Evolutionary conservation across 1,140 invertebrate genomes (phyloP).

Genomic region (Leptinotarsa texana): DNA sequence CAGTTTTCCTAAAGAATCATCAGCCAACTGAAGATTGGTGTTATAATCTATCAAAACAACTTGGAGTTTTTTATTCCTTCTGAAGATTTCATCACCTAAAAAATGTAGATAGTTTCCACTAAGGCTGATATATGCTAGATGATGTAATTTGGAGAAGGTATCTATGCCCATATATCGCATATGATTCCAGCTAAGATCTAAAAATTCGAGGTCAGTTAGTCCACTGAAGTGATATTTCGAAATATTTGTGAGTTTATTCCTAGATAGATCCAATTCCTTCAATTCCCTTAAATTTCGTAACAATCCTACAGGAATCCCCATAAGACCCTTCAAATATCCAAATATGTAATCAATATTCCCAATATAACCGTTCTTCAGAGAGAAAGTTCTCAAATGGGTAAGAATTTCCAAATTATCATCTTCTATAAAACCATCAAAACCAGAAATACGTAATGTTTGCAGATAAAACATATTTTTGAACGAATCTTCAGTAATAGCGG

Average conservation of each 20-base stretch:
- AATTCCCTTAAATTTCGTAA: conserved; percentile 30
- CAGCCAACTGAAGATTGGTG: not conserved
- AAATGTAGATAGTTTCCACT: conserved; percentile 16
- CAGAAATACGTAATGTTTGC: not conserved
- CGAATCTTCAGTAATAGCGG: not conserved
- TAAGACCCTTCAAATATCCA: not conserved
- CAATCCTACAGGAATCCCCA: conserved; percentile 1
- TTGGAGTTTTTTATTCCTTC: not conserved
- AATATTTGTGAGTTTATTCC: conserved; percentile 30
- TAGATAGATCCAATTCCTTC: conserved; percentile 23
- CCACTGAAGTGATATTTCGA: conserved; percentile 24
- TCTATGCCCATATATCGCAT: conserved; percentile 6
- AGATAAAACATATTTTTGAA: not conserved
- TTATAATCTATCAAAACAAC: not conserved
- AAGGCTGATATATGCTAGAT: conserved; percentile 21
- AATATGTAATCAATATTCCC: not conserved
- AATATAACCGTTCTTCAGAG: not conserved
- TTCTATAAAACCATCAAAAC: not conserved
- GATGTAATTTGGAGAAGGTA: conserved; percentile 15
- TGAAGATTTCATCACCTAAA: not conserved
- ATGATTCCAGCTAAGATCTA: conserved; percentile 28
- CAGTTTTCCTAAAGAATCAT: not conserved
- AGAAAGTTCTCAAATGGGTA: not conserved
- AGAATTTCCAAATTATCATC: not conserved
- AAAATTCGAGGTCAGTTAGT: conserved; percentile 26